Evolutionary conservation across 2,888 invertebrate species (phyloP).

Genomic region (Melikaiella ostensackeni): DNA sequence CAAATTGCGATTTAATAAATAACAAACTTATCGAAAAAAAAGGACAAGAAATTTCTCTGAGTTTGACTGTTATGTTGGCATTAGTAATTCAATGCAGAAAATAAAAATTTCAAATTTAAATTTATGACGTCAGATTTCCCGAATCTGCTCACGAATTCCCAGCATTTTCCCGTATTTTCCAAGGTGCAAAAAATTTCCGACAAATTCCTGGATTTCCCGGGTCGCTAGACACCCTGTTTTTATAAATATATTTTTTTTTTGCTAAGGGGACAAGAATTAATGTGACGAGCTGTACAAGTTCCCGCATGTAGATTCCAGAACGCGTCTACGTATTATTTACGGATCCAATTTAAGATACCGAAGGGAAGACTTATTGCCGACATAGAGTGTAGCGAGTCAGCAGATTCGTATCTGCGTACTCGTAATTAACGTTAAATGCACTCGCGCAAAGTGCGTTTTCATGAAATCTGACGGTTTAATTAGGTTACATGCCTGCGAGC

Average conservation of each 20-base stretch:
- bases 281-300: slow-evolving; percentile 39
- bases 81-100: too few relatives aligned
- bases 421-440: slow-evolving; percentile 66
- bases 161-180: too few relatives aligned
- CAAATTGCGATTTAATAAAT: too few relatives aligned
- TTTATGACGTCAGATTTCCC: too few relatives aligned
- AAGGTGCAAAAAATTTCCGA: too few relatives aligned
- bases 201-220: too few relatives aligned
- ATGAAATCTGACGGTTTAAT: slow-evolving; percentile 66
- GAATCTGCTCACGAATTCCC: too few relatives aligned
- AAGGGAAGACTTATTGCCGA: slow-evolving; percentile 61
- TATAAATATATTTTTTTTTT: not conserved
- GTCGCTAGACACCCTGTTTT: too few relatives aligned
- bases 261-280: slow-evolving; percentile 31
- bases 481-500: slow-evolving; percentile 63
- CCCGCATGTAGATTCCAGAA: slow-evolving; percentile 39
- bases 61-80: too few relatives aligned
- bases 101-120: too few relatives aligned
- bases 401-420: slow-evolving; percentile 59
- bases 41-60: too few relatives aligned
- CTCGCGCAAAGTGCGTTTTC: slow-evolving; percentile 54
- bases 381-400: slow-evolving; percentile 61
- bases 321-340: slow-evolving; percentile 50
- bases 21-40: too few relatives aligned
- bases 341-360: slow-evolving; percentile 65